Evolutionary conservation across 2,797 vertebrate species (phyloP).

Genomic region (Podargus strigoides): DNA sequence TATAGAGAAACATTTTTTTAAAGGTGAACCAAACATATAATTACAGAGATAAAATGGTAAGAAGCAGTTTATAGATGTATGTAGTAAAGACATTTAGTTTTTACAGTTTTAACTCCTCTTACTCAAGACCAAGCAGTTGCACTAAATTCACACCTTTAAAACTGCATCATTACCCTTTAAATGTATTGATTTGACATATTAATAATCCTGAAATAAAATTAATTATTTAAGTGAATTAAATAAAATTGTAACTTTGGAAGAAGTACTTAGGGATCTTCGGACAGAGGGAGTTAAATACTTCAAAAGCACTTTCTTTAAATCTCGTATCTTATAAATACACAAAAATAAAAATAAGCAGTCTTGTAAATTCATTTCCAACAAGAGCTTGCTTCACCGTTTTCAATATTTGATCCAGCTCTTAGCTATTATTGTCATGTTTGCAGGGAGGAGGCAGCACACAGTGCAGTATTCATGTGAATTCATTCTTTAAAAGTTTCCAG

Average conservation of each 20-base stretch:
- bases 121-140: neutral
- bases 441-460: neutral
- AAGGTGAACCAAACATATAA: neutral
- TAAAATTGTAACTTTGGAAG: neutral
- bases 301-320: neutral
- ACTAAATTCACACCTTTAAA: neutral
- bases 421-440: rapidly evolving
- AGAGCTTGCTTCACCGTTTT: neutral
- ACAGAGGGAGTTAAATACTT: neutral
- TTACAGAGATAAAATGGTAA: neutral
- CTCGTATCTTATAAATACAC: neutral
- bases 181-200: neutral
- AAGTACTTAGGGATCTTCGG: neutral
- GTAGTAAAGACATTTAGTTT: neutral
- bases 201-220: neutral
- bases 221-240: neutral
- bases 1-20: neutral
- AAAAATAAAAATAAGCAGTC: neutral
- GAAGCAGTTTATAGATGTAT: neutral
- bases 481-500: neutral
- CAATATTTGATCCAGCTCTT: neutral
- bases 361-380: neutral
- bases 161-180: neutral
- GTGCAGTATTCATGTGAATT: neutral
- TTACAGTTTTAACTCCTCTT: neutral